Evolutionary conservation across 2,888 invertebrate genomes (phyloP).

Genomic region (Rhingia rostrata): DNA sequence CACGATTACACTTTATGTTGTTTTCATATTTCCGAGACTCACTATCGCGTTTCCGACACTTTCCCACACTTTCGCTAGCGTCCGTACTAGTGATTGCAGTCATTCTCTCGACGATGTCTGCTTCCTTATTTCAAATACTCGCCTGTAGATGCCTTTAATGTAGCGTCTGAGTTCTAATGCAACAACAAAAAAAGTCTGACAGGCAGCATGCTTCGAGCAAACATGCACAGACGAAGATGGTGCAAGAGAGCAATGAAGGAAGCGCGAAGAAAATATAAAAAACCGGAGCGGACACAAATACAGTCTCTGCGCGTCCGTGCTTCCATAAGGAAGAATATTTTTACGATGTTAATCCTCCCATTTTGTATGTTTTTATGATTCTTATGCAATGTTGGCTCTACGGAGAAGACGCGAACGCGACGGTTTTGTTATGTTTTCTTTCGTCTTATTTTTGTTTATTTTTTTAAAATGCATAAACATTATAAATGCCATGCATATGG

Average conservation of each 20-base stretch:
- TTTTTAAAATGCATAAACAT: slow-evolving; percentile 58
- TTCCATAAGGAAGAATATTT: slow-evolving; percentile 72
- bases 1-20: slow-evolving; percentile 48
- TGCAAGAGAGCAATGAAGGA: slow-evolving; percentile 21
- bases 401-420: neutral
- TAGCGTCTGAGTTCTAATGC: slow-evolving; percentile 45
- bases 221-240: slow-evolving; percentile 10
- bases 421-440: slow-evolving; percentile 22
- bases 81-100: slow-evolving; percentile 16
- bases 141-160: slow-evolving; percentile 24
- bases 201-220: slow-evolving; percentile 21
- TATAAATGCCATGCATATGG: slow-evolving; percentile 57
- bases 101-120: slow-evolving; percentile 52
- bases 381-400: slow-evolving; percentile 59
- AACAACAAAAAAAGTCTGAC: slow-evolving; percentile 33
- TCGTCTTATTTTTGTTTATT: slow-evolving; percentile 22
- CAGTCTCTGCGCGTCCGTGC: slow-evolving; percentile 30
- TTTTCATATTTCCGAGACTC: slow-evolving; percentile 37
- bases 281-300: slow-evolving; percentile 54
- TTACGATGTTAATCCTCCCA: slow-evolving; percentile 71
- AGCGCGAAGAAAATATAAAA: slow-evolving; percentile 26
- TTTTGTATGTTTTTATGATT: slow-evolving; percentile 71
- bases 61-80: slow-evolving; percentile 70
- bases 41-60: slow-evolving; percentile 59
- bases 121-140: slow-evolving; percentile 67